Conservation (phyloP, 2,888 invertebrate species). For the Ferrisia virgata region DNA sequence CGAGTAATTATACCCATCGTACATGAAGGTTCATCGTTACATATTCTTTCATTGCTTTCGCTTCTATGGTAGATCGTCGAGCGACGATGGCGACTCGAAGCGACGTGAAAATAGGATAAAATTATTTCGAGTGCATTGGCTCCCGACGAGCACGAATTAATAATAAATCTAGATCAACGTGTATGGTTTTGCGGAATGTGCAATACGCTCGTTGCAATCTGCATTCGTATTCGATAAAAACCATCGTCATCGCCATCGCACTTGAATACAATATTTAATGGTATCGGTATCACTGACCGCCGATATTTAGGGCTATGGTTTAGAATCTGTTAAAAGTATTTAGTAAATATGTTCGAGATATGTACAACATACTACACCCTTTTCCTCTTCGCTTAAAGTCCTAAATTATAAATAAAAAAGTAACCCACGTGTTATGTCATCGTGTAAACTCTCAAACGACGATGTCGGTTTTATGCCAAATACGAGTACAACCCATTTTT, state of each 20-base stretch:
- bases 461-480: conserved; percentile 3
- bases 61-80: too few relatives aligned
- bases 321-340: too few relatives aligned
- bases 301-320: background rate
- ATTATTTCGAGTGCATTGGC: background rate
- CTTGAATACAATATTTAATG: too few relatives aligned
- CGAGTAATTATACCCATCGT: background rate
- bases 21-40: too few relatives aligned
- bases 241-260: too few relatives aligned
- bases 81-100: background rate
- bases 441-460: background rate
- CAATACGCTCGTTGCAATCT: background rate
- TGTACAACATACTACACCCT: background rate
- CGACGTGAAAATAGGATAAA: background rate
- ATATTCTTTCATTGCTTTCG: background rate
- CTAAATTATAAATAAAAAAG: conserved; percentile 6
- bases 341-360: background rate
- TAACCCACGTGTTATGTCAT: conserved; percentile 6
- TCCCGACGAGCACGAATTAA: background rate
- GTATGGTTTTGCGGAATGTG: conserved; percentile 1
- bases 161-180: background rate
- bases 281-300: background rate
- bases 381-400: background rate
- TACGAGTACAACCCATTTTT: background rate
- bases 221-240: background rate